These are phyloP conservation scores for Nemoura dubitans DNA, from an alignment of 2,888 invertebrate genomes.

Conservation along the genomic window DNA sequence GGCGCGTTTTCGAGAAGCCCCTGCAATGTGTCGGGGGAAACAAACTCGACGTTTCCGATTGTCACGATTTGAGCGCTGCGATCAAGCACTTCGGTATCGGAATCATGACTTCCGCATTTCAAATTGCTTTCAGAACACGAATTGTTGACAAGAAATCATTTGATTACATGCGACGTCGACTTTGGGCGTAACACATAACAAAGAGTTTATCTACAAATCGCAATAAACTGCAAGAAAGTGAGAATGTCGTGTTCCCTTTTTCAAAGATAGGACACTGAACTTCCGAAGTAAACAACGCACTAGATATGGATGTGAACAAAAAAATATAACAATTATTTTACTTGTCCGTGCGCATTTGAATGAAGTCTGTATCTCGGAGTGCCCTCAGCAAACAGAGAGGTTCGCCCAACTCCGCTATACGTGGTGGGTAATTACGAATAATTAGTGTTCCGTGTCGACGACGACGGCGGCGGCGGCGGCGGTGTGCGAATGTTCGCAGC, in stretches of 20 bases:
- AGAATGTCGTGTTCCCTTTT: not conserved
- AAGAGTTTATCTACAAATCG: not conserved
- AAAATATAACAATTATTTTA: not conserved
- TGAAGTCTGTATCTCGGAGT: not conserved
- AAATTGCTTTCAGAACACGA: not conserved
- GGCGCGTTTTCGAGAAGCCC: not conserved
- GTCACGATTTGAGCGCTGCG: not conserved
- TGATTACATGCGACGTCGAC: not conserved
- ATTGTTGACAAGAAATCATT: not conserved
- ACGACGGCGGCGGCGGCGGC: no score
- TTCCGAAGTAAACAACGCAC: not conserved
- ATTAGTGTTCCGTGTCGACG: not conserved
- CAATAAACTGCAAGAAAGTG: not conserved
- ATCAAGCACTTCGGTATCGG: no score
- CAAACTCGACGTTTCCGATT: not conserved
- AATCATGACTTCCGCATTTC: conserved; percentile 2
- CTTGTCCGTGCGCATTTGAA: not conserved
- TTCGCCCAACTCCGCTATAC: not conserved
- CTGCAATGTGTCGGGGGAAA: not conserved
- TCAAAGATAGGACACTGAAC: not conserved
- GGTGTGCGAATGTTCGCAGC: not conserved
- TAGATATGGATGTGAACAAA: not conserved
- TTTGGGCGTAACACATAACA: not conserved
- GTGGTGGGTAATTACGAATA: not conserved
- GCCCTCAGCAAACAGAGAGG: not conserved